Conservation (phyloP, 2,797 vertebrate species). For the Coracias cyanogaster region DNA sequence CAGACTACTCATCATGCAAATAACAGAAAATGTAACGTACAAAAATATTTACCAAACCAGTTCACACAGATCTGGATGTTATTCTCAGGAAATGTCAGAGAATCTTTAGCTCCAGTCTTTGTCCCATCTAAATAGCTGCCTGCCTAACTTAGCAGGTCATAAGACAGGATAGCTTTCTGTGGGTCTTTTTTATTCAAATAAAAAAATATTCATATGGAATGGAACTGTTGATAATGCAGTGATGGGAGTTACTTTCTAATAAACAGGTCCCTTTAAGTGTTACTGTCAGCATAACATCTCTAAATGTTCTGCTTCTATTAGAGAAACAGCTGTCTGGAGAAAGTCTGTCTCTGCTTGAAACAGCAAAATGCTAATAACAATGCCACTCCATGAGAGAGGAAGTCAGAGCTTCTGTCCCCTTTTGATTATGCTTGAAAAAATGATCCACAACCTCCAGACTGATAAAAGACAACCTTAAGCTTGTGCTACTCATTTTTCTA, state of each 20-base stretch:
- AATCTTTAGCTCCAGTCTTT: slow-evolving; percentile 20
- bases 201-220: background rate
- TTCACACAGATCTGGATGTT: slow-evolving; percentile 31
- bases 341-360: background rate
- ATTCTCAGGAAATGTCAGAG: slow-evolving; percentile 20
- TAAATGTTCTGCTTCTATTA: background rate
- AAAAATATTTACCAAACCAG: slow-evolving; percentile 49
- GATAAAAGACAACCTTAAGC: background rate
- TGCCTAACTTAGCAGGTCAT: background rate
- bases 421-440: background rate
- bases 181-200: background rate
- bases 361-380: background rate
- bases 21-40: background rate
- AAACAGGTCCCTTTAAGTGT: background rate
- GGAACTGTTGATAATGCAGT: background rate
- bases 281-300: background rate
- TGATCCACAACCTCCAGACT: background rate
- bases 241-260: background rate
- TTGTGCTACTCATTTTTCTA: background rate
- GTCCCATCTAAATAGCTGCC: background rate
- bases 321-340: background rate
- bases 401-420: background rate
- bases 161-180: background rate
- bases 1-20: background rate
- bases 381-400: fast-evolving